Evolutionary conservation across 1,140 invertebrate genomes (phyloP).

Genomic region (Leptinotarsa lineolata): DNA sequence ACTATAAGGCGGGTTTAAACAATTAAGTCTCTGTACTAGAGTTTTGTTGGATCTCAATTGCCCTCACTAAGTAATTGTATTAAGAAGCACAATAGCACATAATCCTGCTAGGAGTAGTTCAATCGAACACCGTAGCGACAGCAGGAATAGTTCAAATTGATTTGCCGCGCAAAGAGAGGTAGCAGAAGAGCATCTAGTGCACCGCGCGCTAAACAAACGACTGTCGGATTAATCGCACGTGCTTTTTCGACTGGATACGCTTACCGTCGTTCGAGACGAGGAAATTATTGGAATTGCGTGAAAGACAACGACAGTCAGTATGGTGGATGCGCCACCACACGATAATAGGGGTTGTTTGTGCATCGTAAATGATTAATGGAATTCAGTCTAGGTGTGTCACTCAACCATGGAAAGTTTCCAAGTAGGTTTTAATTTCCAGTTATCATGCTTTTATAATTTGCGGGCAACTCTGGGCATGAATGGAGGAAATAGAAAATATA

Average conservation of each 20-base stretch:
- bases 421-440: too few species aligned
- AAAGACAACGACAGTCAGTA: slow-evolving; percentile 5
- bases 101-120: too few species aligned
- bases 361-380: slow-evolving; percentile 28
- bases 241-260: slow-evolving; percentile 26
- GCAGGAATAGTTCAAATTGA: neutral
- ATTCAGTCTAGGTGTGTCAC: slow-evolving; percentile 27
- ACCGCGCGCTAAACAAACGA: slow-evolving; percentile 26
- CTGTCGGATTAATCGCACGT: slow-evolving; percentile 24
- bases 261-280: slow-evolving; percentile 9
- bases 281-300: neutral
- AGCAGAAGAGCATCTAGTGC: slow-evolving; percentile 11
- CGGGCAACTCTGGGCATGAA: too few species aligned
- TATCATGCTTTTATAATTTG: too few species aligned
- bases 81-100: too few species aligned
- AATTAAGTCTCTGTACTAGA: too few species aligned
- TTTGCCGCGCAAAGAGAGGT: neutral
- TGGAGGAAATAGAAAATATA: too few species aligned
- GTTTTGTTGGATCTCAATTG: too few species aligned
- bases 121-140: neutral
- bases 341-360: slow-evolving; percentile 22
- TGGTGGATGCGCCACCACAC: neutral
- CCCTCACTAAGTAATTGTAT: too few species aligned
- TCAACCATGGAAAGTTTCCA: neutral
- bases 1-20: neutral